These are phyloP conservation scores for Venustoraphidia nigricollis DNA, from an alignment of 2,888 invertebrate genomes.

Conservation along the genomic window DNA sequence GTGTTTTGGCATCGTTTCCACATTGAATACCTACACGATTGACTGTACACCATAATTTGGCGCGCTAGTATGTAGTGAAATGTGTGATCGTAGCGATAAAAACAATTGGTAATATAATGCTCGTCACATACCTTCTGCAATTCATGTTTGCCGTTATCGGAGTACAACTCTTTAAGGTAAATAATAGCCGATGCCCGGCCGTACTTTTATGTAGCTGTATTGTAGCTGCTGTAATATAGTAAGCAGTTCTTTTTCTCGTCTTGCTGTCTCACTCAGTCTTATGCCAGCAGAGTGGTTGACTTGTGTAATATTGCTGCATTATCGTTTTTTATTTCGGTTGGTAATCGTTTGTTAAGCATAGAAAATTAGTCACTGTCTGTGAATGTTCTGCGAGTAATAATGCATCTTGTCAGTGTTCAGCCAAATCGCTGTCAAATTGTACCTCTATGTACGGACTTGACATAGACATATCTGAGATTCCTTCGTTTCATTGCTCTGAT, in stretches of 20 bases:
- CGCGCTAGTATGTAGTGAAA: slow-evolving; percentile 91
- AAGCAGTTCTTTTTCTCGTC: too few species aligned
- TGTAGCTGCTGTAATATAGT: too few species aligned
- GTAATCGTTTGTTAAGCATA: too few species aligned
- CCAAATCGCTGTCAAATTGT: too few species aligned
- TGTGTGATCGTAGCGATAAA: slow-evolving; percentile 99
- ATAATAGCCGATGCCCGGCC: slow-evolving; percentile 24
- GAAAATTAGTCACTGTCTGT: too few species aligned
- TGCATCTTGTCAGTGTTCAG: too few species aligned
- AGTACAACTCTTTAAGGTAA: slow-evolving; percentile 99
- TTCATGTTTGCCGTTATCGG: slow-evolving; percentile 99
- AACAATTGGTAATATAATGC: slow-evolving; percentile 99
- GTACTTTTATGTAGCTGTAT: neutral
- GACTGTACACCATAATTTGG: too few species aligned
- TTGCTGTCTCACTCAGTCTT: neutral
- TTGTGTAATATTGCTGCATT: slow-evolving; percentile 1
- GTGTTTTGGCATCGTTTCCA: neutral
- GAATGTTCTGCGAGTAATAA: too few species aligned
- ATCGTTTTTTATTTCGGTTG: slow-evolving; percentile 1
- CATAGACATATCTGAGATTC: too few species aligned
- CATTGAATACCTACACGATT: neutral
- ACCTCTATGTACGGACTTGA: too few species aligned
- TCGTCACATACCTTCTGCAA: slow-evolving; percentile 99
- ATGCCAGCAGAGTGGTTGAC: neutral
- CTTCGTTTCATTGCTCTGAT: too few species aligned